Base-by-base conservation (phyloP, 1,140 invertebrate genomes). In the Drosophila ohnishii region DNA sequence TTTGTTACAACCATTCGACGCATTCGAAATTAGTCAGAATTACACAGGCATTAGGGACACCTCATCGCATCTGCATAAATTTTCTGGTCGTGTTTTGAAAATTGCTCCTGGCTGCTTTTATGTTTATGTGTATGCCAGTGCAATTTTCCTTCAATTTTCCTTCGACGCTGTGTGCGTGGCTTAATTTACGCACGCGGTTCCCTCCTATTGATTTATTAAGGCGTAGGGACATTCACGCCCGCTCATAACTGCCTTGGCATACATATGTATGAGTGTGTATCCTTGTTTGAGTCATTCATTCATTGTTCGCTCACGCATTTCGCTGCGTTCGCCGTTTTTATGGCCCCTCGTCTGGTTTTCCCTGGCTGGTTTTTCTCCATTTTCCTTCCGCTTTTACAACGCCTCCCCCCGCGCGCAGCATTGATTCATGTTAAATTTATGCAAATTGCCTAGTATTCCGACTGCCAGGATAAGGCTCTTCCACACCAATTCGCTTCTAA, bases 341-440 rank as follows among this genome's bases (percentile, higher is more conserved):
- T 71, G 64, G 67, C 42, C 34, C 25, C 42, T 34, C 40, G 48
- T 47, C 45, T 58, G 72, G 65, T 14, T 58, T 58, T 45, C 19
- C 64, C 56, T 22, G 0, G 28, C 48, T 35, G 50, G 16, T 1
- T 47, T 47, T 51, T 53, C 45, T 10, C 32, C 14, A 28, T 47
- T 64, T 40, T 37, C 34, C 44, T 50, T 51, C 40, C 50, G 60
- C 39, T 32, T 34, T 34, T 34, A 13, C 25, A n/a, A 19, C 19
- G 3, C 39, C 5, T 5, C 25, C 25, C n/a, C 47, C 22, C 19
- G 10, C 42, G 9, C 30, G 34, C 40, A 60, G 73, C 82, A 85
- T 85, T 85, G 82, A 78, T 85, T 85, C 82, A 81, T 78, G 42
- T 76, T 76, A 71, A 86, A 79, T 83, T 83, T 86, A 86, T 86